Conservation (phyloP, 2,797 vertebrate species). For the Sebastes vulpes region DNA sequence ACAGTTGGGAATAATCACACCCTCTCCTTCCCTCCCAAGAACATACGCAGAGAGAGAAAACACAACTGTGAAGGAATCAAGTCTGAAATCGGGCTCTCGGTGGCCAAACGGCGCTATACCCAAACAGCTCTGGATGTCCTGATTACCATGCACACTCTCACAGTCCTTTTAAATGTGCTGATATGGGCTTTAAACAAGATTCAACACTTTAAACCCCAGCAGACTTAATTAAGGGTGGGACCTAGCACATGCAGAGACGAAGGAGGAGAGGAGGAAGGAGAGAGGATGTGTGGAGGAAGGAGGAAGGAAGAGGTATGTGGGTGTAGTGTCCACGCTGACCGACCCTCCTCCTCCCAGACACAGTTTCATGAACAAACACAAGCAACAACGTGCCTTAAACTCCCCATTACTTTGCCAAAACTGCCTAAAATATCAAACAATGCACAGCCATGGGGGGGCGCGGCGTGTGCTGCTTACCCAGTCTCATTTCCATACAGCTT, state of each 20-base stretch:
- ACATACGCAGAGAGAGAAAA: constrained; percentile 39
- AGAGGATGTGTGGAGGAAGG: constrained; percentile 20
- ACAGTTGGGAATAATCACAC: constrained; percentile 89
- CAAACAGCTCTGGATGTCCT: constrained; percentile 86
- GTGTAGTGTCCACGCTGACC: constrained; percentile 64
- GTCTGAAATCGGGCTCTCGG: constrained; percentile 84
- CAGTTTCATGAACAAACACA: constrained; percentile 40
- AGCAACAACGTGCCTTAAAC: constrained; percentile 68
- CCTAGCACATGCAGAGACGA: constrained; percentile 57
- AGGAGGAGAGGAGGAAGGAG: too few relatives aligned
- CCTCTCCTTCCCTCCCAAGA: constrained; percentile 27
- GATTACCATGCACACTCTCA: constrained; percentile 89
- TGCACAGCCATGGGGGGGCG: constrained; percentile 60
- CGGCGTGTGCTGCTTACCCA: constrained; percentile 61
- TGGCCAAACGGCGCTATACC: constrained; percentile 71
- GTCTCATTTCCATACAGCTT: constrained; percentile 87
- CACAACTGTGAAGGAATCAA: constrained; percentile 58
- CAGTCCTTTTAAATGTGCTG: constrained; percentile 94
- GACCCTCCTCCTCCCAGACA: constrained; percentile 68
- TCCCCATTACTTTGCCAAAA: constrained; percentile 70
- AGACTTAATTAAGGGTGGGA: constrained; percentile 93
- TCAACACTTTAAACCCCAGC: constrained; percentile 94
- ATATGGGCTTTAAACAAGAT: constrained; percentile 95
- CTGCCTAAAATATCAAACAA: constrained; percentile 81
- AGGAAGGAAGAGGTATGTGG: constrained; percentile 6